Evolutionary conservation across 37 sponge, comb jelly and placozoan species (phyloP).

Genomic region (Geodia barretti): DNA sequence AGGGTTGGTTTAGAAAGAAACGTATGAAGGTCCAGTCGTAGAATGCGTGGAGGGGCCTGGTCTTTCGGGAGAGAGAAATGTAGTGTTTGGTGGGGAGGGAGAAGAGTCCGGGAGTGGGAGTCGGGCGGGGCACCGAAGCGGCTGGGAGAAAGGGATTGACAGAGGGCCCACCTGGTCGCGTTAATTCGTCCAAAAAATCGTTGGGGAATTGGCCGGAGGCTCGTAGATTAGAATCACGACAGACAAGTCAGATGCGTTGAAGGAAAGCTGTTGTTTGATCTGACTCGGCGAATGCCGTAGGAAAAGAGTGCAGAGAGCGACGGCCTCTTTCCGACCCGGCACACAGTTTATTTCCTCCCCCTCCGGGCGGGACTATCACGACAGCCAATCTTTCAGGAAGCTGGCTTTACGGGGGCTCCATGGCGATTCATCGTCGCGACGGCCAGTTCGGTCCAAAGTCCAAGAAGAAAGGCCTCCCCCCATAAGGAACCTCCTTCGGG

Average conservation of each 20-base stretch:
- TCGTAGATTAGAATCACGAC: conserved; percentile 82
- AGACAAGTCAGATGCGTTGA: conserved; percentile 83
- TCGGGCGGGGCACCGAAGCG: conserved; percentile 95
- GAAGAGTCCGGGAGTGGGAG: conserved; percentile 58
- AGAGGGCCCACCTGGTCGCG: conserved; percentile 85
- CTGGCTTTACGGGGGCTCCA: too few relatives aligned
- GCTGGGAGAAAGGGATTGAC: too few relatives aligned
- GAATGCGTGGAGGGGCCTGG: conserved; percentile 86
- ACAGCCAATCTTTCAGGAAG: too few relatives aligned
- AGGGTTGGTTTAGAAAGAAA: too few relatives aligned
- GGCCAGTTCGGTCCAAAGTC: too few relatives aligned
- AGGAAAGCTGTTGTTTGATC: conserved; percentile 87
- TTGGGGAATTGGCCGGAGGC: conserved; percentile 88
- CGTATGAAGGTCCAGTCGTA: conserved; percentile 95
- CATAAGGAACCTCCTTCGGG: too few relatives aligned
- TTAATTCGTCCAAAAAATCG: conserved; percentile 81
- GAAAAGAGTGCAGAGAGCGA: too few relatives aligned
- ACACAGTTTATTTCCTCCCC: too few relatives aligned
- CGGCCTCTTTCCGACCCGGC: conserved; percentile 80
- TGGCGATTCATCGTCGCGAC: too few relatives aligned
- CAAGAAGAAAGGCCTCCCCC: too few relatives aligned
- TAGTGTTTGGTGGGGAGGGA: conserved; percentile 39
- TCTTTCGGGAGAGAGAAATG: conserved; percentile 60
- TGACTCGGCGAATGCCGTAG: too few relatives aligned
- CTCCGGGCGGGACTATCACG: too few relatives aligned